phyloP scores from a whole-genome alignment of 2,888 invertebrate species.

The Ormia ochracea region DNA sequence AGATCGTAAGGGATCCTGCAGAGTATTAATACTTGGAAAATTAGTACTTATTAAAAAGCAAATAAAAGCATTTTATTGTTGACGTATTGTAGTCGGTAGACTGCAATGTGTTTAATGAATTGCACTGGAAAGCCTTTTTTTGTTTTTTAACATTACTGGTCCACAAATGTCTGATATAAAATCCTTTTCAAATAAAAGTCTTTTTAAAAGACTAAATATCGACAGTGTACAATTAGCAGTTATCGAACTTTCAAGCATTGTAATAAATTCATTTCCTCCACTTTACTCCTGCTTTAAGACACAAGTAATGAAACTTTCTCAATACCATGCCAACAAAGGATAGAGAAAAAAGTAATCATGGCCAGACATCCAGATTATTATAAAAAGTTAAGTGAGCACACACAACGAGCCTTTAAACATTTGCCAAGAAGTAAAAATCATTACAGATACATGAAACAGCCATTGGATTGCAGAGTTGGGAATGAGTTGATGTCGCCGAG shows the following conservation, averaged over 20 bases:
- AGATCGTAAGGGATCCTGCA: too few relatives aligned
- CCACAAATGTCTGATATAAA: not conserved
- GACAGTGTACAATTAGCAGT: not conserved
- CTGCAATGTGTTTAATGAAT: too few relatives aligned
- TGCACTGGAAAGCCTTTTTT: too few relatives aligned
- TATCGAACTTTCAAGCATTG: not conserved
- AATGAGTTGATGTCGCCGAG: not conserved
- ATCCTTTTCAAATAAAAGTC: too few relatives aligned
- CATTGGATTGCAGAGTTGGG: too few relatives aligned
- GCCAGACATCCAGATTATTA: constrained; percentile 1
- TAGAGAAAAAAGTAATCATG: not conserved
- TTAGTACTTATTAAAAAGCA: too few relatives aligned
- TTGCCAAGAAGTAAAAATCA: not conserved
- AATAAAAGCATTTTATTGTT: too few relatives aligned
- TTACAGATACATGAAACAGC: not conserved
- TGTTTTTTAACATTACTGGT: not conserved
- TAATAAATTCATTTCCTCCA: not conserved
- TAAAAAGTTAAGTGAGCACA: not conserved
- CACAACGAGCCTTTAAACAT: not conserved
- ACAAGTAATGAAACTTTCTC: not conserved
- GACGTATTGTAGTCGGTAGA: too few relatives aligned
- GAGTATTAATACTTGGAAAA: too few relatives aligned
- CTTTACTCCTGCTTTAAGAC: not conserved
- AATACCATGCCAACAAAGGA: not conserved
- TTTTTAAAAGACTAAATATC: too few relatives aligned